These are phyloP conservation scores for Megaceryle alcyon DNA, from an alignment of 2,797 vertebrate genomes.

Conservation along the genomic window DNA sequence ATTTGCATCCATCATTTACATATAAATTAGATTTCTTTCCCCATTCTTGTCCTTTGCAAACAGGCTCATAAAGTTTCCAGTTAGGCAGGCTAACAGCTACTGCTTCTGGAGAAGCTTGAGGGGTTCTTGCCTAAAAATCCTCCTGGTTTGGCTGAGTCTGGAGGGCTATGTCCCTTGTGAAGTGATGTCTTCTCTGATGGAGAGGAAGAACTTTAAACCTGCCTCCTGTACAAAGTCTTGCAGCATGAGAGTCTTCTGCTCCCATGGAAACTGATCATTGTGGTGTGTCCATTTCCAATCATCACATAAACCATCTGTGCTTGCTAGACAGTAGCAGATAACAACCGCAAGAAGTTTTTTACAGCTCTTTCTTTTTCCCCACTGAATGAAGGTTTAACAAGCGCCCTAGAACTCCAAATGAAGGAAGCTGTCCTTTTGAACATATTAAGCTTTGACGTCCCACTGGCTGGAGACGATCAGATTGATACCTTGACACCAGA, in stretches of 20 bases:
- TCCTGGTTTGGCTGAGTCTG: not conserved
- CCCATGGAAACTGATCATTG: not conserved
- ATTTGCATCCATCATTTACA: slow-evolving; percentile 37
- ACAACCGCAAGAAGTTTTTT: not conserved
- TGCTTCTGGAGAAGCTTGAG: not conserved
- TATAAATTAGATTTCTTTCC: slow-evolving; percentile 46
- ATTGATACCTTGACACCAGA: not conserved
- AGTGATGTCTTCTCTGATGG: not conserved
- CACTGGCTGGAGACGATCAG: not conserved
- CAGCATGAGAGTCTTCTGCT: not conserved
- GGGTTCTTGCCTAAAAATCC: not conserved
- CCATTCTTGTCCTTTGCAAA: slow-evolving; percentile 10
- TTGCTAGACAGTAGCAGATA: not conserved
- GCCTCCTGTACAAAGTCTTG: not conserved
- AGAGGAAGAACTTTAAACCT: not conserved
- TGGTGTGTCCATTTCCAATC: not conserved
- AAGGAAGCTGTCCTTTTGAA: not conserved
- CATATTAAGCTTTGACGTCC: not conserved
- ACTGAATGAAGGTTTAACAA: not conserved
- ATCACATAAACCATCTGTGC: not conserved
- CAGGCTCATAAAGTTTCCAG: not conserved
- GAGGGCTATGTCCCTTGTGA: not conserved
- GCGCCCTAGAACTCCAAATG: not conserved
- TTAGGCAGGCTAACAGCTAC: not conserved
- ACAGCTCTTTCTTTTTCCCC: not conserved